Evolutionary conservation across 2,113 vertebrate species (phyloP), one percentile per base, ranked within the genome.

Genomic region (Cottus gobio): DNA sequence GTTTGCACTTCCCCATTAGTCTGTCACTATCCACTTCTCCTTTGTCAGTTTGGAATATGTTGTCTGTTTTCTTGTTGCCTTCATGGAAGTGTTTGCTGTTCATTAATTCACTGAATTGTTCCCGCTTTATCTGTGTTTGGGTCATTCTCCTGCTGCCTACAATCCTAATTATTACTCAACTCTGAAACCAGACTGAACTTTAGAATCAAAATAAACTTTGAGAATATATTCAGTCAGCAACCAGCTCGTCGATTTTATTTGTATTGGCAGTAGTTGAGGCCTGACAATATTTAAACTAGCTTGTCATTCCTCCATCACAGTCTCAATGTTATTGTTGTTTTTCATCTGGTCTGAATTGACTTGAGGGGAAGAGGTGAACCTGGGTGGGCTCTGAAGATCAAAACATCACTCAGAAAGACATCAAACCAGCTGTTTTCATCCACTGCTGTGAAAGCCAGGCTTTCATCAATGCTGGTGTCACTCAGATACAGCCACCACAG

Each of bases 381-480:
- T 36, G 31, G 39, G 75, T 7, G 65, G 57, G 37, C 57, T 64
- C 62, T 0, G 6, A 63, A 74, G 65, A 86, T 87, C 22, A 75
- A 83, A 89, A 82, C 72, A 67, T 66, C 79, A 65, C 75, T 77
- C 68, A 58, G 65, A 69, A 12, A 77, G 36, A 81, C 80, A 84
- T 76, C 73, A 74, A 66, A 75, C 46, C 56, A 44, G 26, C 34
- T 58, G 80, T 82, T 80, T 62, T 60, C 63, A 60, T 81, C 71
- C 34, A 50, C 69, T 80, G 75, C 34, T 39, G 48, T 60, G 63
- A 78, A 80, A 80, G 67, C 4, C 57, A 61, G 56, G 68, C 80
- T 85, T 82, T 85, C 78, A 89, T 90, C 75, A 70, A 13, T 13
- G 24, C 26, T 66, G 54, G 13, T 87, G 78, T 77, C 86, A 85